These are phyloP conservation scores for Cyclophora punctaria DNA, from an alignment of 2,888 invertebrate species.

Conservation along the genomic window DNA sequence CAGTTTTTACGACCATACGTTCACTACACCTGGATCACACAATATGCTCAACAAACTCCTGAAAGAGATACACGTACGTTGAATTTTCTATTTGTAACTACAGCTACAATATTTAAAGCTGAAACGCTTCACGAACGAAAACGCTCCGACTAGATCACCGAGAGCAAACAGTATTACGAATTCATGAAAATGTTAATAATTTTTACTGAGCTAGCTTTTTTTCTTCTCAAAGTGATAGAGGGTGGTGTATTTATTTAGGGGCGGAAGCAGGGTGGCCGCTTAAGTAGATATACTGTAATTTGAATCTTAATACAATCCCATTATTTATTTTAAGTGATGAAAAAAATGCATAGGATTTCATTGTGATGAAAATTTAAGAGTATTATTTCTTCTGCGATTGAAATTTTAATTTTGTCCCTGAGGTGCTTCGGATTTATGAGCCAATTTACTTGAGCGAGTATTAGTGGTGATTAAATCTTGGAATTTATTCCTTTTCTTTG, in stretches of 20 bases:
- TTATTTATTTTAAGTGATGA: conserved; percentile 61
- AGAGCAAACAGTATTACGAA: conserved; percentile 48
- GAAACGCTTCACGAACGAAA: conserved; percentile 26
- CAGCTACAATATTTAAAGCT: conserved; percentile 31
- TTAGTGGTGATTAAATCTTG: conserved; percentile 12
- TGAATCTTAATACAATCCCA: conserved; percentile 62
- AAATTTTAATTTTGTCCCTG: conserved; percentile 32
- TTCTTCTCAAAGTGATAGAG: conserved; percentile 36
- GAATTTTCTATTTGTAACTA: conserved; percentile 12
- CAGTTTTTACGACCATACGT: no score
- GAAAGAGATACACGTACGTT: conserved; percentile 1
- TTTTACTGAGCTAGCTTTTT: conserved; percentile 45
- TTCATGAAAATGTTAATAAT: conserved; percentile 60
- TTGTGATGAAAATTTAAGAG: conserved; percentile 40
- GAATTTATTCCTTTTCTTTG: no score
- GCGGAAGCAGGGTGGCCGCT: conserved; percentile 30
- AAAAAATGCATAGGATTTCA: conserved; percentile 49
- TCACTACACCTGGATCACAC: no score
- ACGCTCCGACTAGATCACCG: conserved; percentile 33
- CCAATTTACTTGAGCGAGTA: conserved; percentile 10
- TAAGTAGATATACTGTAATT: conserved; percentile 62
- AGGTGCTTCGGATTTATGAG: conserved; percentile 22
- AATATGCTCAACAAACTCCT: no score
- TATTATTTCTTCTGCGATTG: conserved; percentile 30
- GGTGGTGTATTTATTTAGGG: conserved; percentile 50